phyloP scores from a whole-genome alignment of 2,113 vertebrate species.

The Pteronura brasiliensis region DNA sequence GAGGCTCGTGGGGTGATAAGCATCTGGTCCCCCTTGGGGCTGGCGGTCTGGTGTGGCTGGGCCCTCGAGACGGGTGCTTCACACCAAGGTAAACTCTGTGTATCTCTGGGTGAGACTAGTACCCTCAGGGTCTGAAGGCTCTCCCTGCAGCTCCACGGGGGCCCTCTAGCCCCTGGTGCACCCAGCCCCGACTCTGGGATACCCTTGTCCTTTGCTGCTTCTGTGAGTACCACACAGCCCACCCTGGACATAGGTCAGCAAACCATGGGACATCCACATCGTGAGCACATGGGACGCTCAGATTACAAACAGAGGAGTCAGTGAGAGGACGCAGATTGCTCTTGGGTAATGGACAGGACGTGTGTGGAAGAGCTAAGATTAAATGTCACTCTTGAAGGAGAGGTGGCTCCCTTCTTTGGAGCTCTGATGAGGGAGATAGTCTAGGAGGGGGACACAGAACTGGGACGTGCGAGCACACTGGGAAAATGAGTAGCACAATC shows the following conservation, averaged over 20 bases:
- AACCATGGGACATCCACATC: accelerated
- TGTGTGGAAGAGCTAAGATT: accelerated
- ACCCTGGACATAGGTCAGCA: accelerated
- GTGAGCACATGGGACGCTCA: accelerated
- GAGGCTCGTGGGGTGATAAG: no score
- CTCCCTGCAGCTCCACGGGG: neutral
- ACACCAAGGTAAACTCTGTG: neutral
- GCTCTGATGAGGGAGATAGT: neutral
- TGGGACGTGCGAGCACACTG: neutral
- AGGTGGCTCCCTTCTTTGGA: no score
- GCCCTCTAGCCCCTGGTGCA: accelerated
- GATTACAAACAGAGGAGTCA: accelerated
- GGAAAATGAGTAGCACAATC: neutral
- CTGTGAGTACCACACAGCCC: neutral
- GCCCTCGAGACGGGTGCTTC: neutral
- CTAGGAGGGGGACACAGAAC: neutral
- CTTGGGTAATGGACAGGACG: neutral
- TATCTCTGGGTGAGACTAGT: neutral
- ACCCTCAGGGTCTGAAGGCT: no score
- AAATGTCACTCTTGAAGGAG: accelerated
- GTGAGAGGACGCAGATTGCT: accelerated
- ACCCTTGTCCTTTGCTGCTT: neutral
- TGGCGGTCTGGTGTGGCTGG: neutral
- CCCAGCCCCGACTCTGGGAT: accelerated
- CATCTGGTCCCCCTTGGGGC: no score